A percentile compares a stretch with the other conserved stretches of the same genome.
Evolutionary conservation across 2,113 vertebrate genomes (phyloP).

Genomic region (Pimephales promelas): DNA sequence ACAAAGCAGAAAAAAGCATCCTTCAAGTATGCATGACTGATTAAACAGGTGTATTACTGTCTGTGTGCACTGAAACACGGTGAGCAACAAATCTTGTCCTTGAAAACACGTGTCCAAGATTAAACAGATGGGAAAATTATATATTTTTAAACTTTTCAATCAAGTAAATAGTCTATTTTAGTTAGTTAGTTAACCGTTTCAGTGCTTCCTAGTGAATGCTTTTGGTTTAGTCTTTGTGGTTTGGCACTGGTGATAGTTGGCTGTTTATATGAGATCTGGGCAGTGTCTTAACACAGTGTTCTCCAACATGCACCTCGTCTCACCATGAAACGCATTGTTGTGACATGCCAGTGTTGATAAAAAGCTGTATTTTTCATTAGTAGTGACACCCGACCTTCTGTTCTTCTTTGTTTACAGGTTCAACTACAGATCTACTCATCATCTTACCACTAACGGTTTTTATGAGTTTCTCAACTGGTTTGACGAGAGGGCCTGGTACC

Average conservation of each 20-base stretch:
- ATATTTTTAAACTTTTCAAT: no score
- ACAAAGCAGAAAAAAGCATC: not conserved
- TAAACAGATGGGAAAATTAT: no score
- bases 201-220: not conserved
- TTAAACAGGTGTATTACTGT: constrained; percentile 22
- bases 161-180: not conserved
- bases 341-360: not conserved
- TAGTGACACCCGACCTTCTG: constrained; percentile 19
- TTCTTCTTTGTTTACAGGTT: constrained; percentile 80
- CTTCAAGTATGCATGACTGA: constrained; percentile 10
- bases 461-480: constrained; percentile 99
- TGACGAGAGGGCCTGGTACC: constrained; percentile 99
- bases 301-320: not conserved
- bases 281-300: not conserved
- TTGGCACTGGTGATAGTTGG: not conserved
- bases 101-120: constrained; percentile 3
- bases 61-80: not conserved
- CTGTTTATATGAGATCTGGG: not conserved
- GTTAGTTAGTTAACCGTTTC: not conserved
- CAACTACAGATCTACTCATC: constrained; percentile 99
- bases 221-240: not conserved
- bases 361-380: not conserved
- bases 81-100: constrained; percentile 19
- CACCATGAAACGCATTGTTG: not conserved
- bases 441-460: constrained; percentile 98